phyloP scores from a whole-genome alignment of 2,888 invertebrate genomes.

The Spodoptera exigua region DNA sequence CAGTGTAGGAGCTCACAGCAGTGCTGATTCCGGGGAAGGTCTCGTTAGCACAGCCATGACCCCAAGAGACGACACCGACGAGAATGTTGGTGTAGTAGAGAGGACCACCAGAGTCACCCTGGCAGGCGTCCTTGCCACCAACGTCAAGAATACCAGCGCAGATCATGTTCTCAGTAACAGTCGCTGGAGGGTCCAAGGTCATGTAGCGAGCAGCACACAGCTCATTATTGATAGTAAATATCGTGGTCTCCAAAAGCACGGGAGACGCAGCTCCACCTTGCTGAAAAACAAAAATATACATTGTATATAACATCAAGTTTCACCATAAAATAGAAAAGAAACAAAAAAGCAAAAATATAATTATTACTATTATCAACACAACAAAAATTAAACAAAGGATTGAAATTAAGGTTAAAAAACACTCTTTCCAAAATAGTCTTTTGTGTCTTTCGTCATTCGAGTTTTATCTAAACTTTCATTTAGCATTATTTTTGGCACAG shows the following conservation, averaged over 20 bases:
- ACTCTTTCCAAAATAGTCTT: no score
- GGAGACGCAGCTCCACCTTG: slow-evolving; percentile 4
- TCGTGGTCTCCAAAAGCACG: slow-evolving; percentile 19
- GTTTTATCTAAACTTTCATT: no score
- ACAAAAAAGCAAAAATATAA: no score
- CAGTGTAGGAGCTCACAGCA: slow-evolving; percentile 69
- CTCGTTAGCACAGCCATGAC: slow-evolving; percentile 79
- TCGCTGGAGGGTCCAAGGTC: not conserved
- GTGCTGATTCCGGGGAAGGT: slow-evolving; percentile 83
- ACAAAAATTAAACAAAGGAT: no score
- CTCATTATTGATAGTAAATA: slow-evolving; percentile 20
- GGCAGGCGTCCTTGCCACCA: slow-evolving; percentile 73
- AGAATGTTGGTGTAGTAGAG: slow-evolving; percentile 72
- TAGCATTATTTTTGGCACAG: no score
- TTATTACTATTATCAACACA: no score
- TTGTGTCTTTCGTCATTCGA: no score
- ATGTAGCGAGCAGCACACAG: slow-evolving; percentile 21
- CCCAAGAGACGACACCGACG: slow-evolving; percentile 85
- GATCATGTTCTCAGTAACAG: slow-evolving; percentile 75
- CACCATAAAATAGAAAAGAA: no score
- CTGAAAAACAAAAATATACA: not conserved
- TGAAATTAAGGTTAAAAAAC: no score
- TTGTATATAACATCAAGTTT: not conserved
- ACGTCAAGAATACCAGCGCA: slow-evolving; percentile 71
- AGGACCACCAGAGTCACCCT: slow-evolving; percentile 87